Evolutionary conservation across 1,140 invertebrate species (phyloP), one percentile per base, ranked within the genome.

Genomic region (Andrena cerasifolii): DNA sequence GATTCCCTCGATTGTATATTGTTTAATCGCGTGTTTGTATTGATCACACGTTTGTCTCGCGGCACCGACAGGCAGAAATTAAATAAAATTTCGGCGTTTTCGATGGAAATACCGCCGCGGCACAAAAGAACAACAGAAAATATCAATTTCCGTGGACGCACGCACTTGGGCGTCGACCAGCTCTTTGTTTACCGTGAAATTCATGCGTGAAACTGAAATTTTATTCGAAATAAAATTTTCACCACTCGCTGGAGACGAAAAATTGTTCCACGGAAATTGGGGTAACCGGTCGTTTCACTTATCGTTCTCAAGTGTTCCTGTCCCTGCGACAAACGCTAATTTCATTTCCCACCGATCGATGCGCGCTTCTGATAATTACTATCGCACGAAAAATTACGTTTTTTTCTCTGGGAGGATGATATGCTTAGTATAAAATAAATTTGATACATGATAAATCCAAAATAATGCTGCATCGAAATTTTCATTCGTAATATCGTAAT

Each of bases 21-120:
- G 51, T 36, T 75, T 67, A 75, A 75, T 75, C 72, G 62, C 49
- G n/a, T 40, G 72, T 67, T 54, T 56, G 51, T 54, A 67, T 56
- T 36, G 72, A 75, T 75, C 65, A 56, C 49, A 33, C 62, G 26
- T 31, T n/a, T 36, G 36, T 8, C n/a, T 10, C 14, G 16, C 33
- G 53, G 21, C 43, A 5, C 21, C 40, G 24, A 56, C 51, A 21
- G 21, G 26, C 21, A 3, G 7, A 33, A 62, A 62, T 72, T 26
- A 47, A 51, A 26, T 49, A 49, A 51, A 47, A 53, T n/a, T 1
- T 7, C 16, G 3, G 21, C 12, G 18, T 18, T 40, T 14, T n/a
- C 16, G 16, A n/a, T 36, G 45, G 16, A 53, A 51, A 63, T 63
- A 51, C 51, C 21, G 28, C 14, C 43, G 63, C 18, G 28, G 28